phyloP scores from a whole-genome alignment of 2,888 invertebrate genomes.

The Teinopalpus imperialis region DNA sequence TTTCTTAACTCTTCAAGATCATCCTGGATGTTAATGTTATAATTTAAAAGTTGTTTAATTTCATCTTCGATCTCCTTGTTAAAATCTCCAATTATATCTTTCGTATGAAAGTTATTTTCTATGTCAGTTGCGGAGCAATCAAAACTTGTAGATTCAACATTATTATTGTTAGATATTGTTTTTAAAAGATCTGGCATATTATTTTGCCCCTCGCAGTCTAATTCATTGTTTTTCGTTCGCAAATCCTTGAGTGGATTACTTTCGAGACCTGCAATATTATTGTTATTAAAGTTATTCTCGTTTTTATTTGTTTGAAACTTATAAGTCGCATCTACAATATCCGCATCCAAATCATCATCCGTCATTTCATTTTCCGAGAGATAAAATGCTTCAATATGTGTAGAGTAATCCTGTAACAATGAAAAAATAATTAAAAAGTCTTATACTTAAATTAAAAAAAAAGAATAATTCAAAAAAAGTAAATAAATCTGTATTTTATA shows the following conservation, averaged over 20 bases:
- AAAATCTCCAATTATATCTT: slow-evolving; percentile 81
- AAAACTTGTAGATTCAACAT: slow-evolving; percentile 44
- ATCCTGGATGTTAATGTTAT: slow-evolving; percentile 72
- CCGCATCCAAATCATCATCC: slow-evolving; percentile 73
- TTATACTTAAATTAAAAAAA: too few species aligned
- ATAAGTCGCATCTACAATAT: slow-evolving; percentile 56
- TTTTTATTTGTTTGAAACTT: slow-evolving; percentile 31
- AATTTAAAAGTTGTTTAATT: slow-evolving; percentile 75
- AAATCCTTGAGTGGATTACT: slow-evolving; percentile 30
- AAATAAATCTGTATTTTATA: too few species aligned
- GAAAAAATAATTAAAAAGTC: too few species aligned
- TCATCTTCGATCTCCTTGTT: slow-evolving; percentile 83
- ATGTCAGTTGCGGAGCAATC: slow-evolving; percentile 64
- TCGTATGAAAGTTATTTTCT: slow-evolving; percentile 71
- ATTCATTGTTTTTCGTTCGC: slow-evolving; percentile 32
- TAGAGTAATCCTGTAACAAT: slow-evolving; percentile 67
- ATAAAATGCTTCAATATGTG: slow-evolving; percentile 72
- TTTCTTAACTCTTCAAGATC: slow-evolving; percentile 72
- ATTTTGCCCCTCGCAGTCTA: slow-evolving; percentile 48
- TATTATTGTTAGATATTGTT: slow-evolving; percentile 65
- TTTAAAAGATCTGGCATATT: slow-evolving; percentile 73
- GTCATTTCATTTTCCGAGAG: slow-evolving; percentile 80
- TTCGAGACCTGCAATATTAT: slow-evolving; percentile 53
- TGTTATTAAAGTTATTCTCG: slow-evolving; percentile 55
- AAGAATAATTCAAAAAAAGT: too few species aligned